Conservation (phyloP, 1,140 invertebrate species). For the Dendroctonus ponderosae region DNA sequence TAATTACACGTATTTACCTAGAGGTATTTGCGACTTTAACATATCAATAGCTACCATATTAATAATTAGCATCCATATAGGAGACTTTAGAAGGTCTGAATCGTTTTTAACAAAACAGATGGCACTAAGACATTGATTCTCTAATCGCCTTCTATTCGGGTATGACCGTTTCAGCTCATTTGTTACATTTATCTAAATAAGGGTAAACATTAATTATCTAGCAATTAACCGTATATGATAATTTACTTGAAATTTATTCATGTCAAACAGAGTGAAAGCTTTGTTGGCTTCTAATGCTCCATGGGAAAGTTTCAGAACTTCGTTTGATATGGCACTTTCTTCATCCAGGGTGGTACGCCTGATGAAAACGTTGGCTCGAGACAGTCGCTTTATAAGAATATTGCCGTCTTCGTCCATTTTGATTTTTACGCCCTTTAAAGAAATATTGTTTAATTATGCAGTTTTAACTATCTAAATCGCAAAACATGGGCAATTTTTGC, state of each 20-base stretch:
- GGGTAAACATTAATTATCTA: no score
- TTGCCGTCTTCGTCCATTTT: slow-evolving; percentile 93
- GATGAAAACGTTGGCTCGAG: slow-evolving; percentile 84
- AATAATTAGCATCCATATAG: slow-evolving; percentile 91
- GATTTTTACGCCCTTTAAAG: slow-evolving; percentile 75
- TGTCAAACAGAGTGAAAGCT: slow-evolving; percentile 86
- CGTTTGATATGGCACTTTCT: slow-evolving; percentile 82
- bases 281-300: slow-evolving; percentile 84
- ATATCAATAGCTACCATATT: slow-evolving; percentile 95
- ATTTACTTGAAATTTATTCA: slow-evolving; percentile 89
- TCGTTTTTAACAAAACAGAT: slow-evolving; percentile 87
- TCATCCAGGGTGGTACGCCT: slow-evolving; percentile 76
- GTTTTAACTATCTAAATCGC: no score
- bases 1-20: slow-evolving; percentile 55
- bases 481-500: no score
- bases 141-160: slow-evolving; percentile 79
- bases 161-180: slow-evolving; percentile 81
- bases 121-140: slow-evolving; percentile 84
- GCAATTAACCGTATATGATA: not conserved
- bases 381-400: slow-evolving; percentile 86
- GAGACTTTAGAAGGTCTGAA: slow-evolving; percentile 79
- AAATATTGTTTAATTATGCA: no score
- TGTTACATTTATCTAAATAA: slow-evolving; percentile 63
- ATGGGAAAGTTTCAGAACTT: slow-evolving; percentile 79
- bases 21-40: slow-evolving; percentile 85